A percentile compares a stretch with the other conserved stretches of the same genome.
Evolutionary conservation across 2,888 invertebrate species (phyloP).

Genomic region (Pachycephus smyrnensis): DNA sequence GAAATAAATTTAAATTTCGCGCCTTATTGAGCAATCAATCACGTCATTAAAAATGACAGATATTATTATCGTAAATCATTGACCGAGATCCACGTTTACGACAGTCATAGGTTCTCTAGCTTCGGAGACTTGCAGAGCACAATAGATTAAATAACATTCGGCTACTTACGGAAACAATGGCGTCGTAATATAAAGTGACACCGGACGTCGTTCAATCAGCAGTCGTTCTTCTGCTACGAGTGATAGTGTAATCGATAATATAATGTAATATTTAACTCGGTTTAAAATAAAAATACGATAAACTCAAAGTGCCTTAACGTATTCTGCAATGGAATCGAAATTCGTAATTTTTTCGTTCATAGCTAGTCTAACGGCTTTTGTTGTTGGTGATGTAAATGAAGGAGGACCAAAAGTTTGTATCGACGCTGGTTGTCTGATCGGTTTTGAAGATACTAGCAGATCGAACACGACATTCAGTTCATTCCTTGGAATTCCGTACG

Average conservation of each 20-base stretch:
- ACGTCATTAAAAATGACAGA: background rate
- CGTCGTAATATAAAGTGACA: background rate
- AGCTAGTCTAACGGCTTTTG: background rate
- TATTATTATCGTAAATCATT: background rate
- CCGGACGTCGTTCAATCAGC: background rate
- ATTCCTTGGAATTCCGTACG: slow-evolving; percentile 72
- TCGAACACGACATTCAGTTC: slow-evolving; percentile 64
- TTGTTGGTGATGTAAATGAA: background rate
- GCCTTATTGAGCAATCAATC: background rate
- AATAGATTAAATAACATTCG: background rate
- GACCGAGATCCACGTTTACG: background rate
- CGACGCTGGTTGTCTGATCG: slow-evolving; percentile 18
- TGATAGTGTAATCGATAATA: background rate
- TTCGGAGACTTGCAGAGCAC: background rate
- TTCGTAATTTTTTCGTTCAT: background rate
- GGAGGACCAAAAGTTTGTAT: slow-evolving; percentile 15
- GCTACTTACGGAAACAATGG: background rate
- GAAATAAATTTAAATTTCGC: background rate
- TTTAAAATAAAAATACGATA: background rate
- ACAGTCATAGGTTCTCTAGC: background rate
- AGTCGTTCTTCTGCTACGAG: background rate
- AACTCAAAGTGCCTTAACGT: background rate
- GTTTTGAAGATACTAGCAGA: slow-evolving; percentile 9
- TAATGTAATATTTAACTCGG: background rate
- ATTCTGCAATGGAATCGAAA: background rate